Evolutionary conservation across 2,797 vertebrate species (phyloP), one percentile per base, ranked within the genome.

Genomic region (Platyrinchus mystaceus): DNA sequence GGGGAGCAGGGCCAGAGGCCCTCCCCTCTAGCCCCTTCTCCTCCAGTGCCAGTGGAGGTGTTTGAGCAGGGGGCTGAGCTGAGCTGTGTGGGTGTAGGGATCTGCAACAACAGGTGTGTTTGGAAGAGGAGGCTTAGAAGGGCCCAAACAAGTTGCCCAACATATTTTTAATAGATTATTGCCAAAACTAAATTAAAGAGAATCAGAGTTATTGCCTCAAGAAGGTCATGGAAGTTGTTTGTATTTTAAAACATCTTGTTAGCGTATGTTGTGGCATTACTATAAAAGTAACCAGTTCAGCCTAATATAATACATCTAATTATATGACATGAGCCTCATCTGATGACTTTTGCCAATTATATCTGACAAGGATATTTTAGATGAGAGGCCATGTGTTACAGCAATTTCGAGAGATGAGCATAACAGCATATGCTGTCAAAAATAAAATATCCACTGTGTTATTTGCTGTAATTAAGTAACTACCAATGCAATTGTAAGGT

Each of bases 341-440:
- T 82, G 89, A 94, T 90, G 93, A 93, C 92, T 96, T 94, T 73
- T 92, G 75, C 79, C 92, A 89, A 97, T 96, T 95, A 95, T 79
- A 88, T 93, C 68, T 89, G 78, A 90, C 94, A 93, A 87, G 67
- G 76, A 55, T 93, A 83, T 90, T 94, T 96, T 78, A 86, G 80
- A 93, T 93, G 94, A 96, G 87, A 96, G 83, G 78, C 80, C 56
- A 50, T 93, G 90, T 89, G 94, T 83, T 96, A 74, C 59, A 85
- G 80, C 71, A 95, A 30, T 90, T 97, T 87, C 70, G 83, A 77
- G 60, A 91, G 90, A 93, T 95, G 84, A 84, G 60, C 89, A 46
- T 60, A 91, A 59, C 71, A 96, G 75, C 77, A 6, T 75, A 84
- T 90, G 77, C 77, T 97, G 89, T 89, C 49, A 93, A 87, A 96